Percentiles rank a stretch among this genome's conserved stretches.
These are phyloP conservation scores for Leiothrix lutea DNA, from an alignment of 2,113 vertebrate genomes.

Conservation along the genomic window DNA sequence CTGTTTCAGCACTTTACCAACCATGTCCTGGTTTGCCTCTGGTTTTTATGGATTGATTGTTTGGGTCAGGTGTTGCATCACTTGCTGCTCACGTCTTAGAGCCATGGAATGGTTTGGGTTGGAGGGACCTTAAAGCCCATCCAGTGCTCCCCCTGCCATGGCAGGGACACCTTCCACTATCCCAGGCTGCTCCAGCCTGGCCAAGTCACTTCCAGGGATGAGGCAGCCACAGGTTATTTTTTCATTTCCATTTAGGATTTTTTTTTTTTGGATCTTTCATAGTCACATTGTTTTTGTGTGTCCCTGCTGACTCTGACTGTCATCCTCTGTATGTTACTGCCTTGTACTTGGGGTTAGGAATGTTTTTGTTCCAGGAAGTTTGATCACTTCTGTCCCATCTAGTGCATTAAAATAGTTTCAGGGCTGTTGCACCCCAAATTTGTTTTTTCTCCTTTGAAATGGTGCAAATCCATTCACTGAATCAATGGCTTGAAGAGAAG, in stretches of 20 bases:
- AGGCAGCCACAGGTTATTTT: neutral
- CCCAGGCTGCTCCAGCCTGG: rapidly evolving
- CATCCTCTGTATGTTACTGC: neutral
- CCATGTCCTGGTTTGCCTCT: neutral
- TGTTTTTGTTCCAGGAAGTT: neutral
- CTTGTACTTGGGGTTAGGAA: neutral
- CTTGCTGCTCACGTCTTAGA: neutral
- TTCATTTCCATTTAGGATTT: neutral
- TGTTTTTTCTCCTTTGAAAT: neutral
- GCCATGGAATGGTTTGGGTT: neutral
- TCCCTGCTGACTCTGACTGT: neutral
- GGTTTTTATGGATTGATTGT: neutral
- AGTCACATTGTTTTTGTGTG: neutral
- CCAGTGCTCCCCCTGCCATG: neutral
- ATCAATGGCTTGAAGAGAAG: neutral
- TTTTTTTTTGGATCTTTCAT: neutral
- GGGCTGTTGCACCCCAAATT: neutral
- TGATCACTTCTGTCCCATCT: neutral
- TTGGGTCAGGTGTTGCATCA: neutral
- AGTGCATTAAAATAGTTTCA: neutral
- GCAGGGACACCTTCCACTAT: neutral
- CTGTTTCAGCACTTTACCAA: neutral
- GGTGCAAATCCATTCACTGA: neutral
- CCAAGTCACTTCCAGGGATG: neutral
- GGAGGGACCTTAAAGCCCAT: neutral